Conservation (phyloP, 2,113 vertebrate genomes). For the Sterrhoptilus dennistouni region DNA sequence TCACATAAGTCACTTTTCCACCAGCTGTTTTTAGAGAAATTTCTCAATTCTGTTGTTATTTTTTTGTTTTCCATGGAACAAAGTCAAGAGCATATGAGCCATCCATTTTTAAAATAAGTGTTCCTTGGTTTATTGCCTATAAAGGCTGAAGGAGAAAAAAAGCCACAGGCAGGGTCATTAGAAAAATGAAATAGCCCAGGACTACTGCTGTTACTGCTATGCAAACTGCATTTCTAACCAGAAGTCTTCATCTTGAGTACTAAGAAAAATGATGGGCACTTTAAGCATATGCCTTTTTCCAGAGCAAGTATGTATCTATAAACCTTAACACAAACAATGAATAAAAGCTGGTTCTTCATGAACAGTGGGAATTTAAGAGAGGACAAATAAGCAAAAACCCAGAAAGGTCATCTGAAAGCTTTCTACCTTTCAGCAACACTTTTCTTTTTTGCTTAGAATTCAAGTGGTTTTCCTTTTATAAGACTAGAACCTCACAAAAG, state of each 20-base stretch:
- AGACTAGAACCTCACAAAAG: neutral
- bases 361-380: constrained; percentile 7
- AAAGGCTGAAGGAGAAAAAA: neutral
- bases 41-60: neutral
- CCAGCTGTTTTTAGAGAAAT: neutral
- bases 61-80: neutral
- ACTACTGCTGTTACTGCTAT: neutral
- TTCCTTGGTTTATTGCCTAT: neutral
- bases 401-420: neutral
- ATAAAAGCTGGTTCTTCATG: constrained; percentile 26
- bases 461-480: neutral
- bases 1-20: neutral
- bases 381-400: neutral
- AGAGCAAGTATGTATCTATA: constrained; percentile 8
- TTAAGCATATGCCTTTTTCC: neutral
- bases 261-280: neutral
- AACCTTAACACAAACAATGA: constrained; percentile 23
- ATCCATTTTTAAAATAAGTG: neutral
- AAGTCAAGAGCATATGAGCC: neutral
- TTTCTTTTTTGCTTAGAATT: neutral
- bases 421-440: neutral
- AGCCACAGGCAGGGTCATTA: neutral
- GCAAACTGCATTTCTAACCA: constrained; percentile 7
- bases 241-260: neutral
- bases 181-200: neutral